These are phyloP conservation scores for Empidonax alnorum DNA, from an alignment of 2,113 vertebrate species.

Conservation along the genomic window DNA sequence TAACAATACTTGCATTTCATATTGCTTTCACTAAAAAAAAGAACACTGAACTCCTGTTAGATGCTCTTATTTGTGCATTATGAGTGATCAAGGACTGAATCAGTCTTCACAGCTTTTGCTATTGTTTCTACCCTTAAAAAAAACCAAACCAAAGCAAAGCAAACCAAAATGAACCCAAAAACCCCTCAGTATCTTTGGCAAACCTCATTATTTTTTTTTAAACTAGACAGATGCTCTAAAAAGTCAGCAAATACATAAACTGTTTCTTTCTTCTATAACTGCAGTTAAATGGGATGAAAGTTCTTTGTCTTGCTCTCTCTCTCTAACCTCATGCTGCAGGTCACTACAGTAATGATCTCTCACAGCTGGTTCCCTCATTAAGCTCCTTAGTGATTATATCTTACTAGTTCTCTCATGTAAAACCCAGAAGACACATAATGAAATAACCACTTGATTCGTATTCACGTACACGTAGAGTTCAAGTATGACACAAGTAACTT, in stretches of 20 bases:
- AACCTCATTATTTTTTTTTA: slow-evolving; percentile 10
- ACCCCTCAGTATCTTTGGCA: fast-evolving
- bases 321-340: slow-evolving; percentile 22
- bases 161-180: neutral
- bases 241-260: neutral
- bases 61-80: neutral
- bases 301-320: slow-evolving; percentile 21
- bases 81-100: neutral
- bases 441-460: neutral
- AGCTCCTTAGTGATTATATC: slow-evolving; percentile 12
- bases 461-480: neutral
- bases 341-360: slow-evolving; percentile 49
- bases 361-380: slow-evolving; percentile 46
- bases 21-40: neutral
- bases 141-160: neutral
- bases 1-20: neutral
- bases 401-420: neutral
- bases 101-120: neutral
- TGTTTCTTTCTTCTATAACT: neutral
- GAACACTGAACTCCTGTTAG: fast-evolving
- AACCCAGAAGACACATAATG: neutral
- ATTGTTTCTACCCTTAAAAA: neutral
- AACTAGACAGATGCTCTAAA: neutral
- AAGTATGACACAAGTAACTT: neutral
- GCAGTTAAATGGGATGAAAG: slow-evolving; percentile 15